A percentile compares a stretch with the other conserved stretches of the same genome.
phyloP scores from a whole-genome alignment of 2,797 vertebrate genomes.

The Eospalax fontanierii region DNA sequence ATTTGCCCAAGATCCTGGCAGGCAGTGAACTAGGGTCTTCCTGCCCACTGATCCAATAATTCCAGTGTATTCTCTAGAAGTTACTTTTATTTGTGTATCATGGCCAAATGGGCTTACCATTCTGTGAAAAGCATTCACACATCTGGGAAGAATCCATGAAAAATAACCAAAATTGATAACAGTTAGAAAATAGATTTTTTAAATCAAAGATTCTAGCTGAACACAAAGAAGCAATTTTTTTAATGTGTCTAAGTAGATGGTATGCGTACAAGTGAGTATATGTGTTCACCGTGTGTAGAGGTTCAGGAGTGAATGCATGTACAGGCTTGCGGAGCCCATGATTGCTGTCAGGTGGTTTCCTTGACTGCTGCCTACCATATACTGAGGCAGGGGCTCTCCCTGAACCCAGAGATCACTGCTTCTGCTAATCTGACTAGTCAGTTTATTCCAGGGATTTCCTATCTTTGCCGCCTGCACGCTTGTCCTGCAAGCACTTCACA shows the following conservation, averaged over 20 bases:
- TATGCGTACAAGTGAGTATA: not conserved
- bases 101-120: not conserved
- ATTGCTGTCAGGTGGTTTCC: not conserved
- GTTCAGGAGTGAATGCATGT: not conserved
- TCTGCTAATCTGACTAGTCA: not conserved
- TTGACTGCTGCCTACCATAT: not conserved
- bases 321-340: not conserved
- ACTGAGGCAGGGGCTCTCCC: not conserved
- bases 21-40: not conserved
- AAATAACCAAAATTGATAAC: slow-evolving; percentile 27
- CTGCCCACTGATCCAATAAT: not conserved
- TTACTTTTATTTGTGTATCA: not conserved
- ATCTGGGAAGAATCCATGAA: slow-evolving; percentile 45
- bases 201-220: not conserved
- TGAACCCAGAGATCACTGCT: not conserved
- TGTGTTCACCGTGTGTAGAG: not conserved
- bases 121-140: not conserved
- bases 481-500: not conserved
- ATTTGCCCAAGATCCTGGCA: not conserved
- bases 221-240: not conserved
- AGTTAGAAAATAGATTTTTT: slow-evolving; percentile 44
- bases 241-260: not conserved
- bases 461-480: too few species aligned
- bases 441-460: not conserved
- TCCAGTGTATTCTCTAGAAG: not conserved